These are phyloP conservation scores for Elephas maximus DNA, from an alignment of 2,113 vertebrate species.

Conservation along the genomic window DNA sequence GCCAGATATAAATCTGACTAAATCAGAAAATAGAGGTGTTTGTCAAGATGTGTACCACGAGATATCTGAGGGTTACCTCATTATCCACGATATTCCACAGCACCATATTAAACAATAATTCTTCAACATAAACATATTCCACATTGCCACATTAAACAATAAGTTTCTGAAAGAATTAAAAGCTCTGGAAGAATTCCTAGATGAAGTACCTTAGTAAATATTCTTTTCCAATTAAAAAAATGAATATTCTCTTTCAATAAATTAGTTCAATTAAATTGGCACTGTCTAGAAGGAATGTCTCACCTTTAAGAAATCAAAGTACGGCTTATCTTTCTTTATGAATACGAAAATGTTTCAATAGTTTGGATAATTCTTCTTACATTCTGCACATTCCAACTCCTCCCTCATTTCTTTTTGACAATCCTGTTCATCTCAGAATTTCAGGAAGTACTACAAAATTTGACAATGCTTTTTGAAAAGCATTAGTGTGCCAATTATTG, in stretches of 20 bases:
- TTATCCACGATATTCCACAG: neutral
- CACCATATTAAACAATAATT: neutral
- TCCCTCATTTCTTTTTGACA: constrained; percentile 72
- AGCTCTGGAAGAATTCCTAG: neutral
- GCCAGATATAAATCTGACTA: constrained; percentile 14
- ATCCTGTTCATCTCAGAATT: constrained; percentile 57
- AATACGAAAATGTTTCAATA: constrained; percentile 49
- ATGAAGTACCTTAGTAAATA: neutral
- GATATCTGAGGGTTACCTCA: neutral
- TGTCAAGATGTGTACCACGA: neutral
- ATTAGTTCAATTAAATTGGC: constrained; percentile 28
- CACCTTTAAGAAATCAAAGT: constrained; percentile 49
- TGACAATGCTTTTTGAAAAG: constrained; percentile 79
- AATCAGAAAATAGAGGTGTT: neutral
- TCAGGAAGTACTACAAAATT: constrained; percentile 80
- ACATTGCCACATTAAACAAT: neutral
- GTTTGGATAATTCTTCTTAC: constrained; percentile 73
- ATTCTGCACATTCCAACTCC: constrained; percentile 76
- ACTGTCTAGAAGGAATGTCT: neutral
- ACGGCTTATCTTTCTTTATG: constrained; percentile 28
- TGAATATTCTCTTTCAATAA: constrained; percentile 21
- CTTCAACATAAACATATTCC: neutral
- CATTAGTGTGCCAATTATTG: constrained; percentile 77
- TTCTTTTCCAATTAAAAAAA: neutral
- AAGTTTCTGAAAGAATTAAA: constrained; percentile 50